These are phyloP conservation scores for Chlorodrepanis virens DNA, from an alignment of 2,113 vertebrate species.

Conservation along the genomic window DNA sequence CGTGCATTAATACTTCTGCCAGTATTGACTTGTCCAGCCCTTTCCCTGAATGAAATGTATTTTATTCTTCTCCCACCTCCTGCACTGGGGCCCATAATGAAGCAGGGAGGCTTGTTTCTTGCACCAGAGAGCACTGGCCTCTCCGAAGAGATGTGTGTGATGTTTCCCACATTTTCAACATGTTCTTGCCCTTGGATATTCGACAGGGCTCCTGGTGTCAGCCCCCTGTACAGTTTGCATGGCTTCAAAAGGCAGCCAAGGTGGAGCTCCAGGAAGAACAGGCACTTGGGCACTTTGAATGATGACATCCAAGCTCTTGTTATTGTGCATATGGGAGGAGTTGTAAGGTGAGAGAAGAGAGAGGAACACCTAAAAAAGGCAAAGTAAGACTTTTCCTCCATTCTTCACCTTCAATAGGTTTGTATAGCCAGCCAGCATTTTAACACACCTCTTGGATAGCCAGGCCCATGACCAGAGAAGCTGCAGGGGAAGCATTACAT, in stretches of 20 bases:
- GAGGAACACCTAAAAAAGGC: background rate
- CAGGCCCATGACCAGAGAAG: background rate
- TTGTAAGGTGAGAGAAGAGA: background rate
- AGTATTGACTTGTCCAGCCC: background rate
- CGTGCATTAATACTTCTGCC: fast-evolving
- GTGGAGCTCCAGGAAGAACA: background rate
- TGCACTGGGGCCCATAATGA: background rate
- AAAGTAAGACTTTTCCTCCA: background rate
- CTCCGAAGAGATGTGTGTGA: fast-evolving
- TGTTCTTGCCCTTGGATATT: fast-evolving
- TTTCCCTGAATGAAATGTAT: background rate
- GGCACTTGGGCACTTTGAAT: fast-evolving
- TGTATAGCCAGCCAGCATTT: background rate
- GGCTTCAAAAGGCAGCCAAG: background rate
- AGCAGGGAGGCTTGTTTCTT: background rate
- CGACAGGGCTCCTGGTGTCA: fast-evolving
- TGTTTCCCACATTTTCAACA: background rate
- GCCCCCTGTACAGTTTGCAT: no score
- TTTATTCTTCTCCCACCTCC: background rate
- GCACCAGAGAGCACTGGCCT: background rate
- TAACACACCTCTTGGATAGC: background rate
- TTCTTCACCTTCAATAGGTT: background rate
- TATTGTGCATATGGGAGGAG: fast-evolving
- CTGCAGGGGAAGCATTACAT: background rate
- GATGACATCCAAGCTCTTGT: background rate